Evolutionary conservation across 1,140 invertebrate species (phyloP), one percentile per base, ranked within the genome.

Genomic region (Drosophila truncata): DNA sequence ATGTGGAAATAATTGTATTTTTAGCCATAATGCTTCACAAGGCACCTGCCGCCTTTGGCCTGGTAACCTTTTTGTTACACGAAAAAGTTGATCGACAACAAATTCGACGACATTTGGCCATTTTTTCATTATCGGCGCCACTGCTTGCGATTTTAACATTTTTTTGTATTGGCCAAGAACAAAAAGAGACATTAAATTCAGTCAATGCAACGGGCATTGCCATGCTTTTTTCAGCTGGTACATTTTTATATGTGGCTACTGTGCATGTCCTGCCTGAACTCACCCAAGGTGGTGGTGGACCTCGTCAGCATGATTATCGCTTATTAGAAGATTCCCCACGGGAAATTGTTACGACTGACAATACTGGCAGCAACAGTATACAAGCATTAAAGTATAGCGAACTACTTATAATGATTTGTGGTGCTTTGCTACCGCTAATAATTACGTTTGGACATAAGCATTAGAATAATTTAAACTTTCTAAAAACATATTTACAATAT

Each of bases 21-120:
- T 93, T 99, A 37, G 99, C 99, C 27, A 99, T 99, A 74, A 99
- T 99, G 98, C 94, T 99, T 16, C 99, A 99, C 91, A 99, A 99
- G 94, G 98, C 98, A 14, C 99, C 99, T 6, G 98, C 99, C 27
- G 98, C 99, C 9, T 99, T 99, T 95, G 99, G 99, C 37, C 94
- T 99, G 3, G 98, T 99, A 14, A 99, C 98, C 33, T 99, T 99
- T 93, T 94, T 99, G 52, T 93, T 99, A 65, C 98, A 99, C 91
- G 98, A 98, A 93, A 98, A 98, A 4, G 95, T 99, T 11, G 98
- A 99, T 76, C 94, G 95, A 88, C 94, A 90, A 76, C 94, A 96
- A 79, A 99, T 99, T 81, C 94, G 97, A 41, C 96, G 95, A 86
- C 98, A 99, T 94, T 94, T 99, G 29, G 93, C 98, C n/a, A 95